Evolutionary conservation across 2,888 invertebrate genomes (phyloP).

Genomic region (Scelioninae gen. 1): DNA sequence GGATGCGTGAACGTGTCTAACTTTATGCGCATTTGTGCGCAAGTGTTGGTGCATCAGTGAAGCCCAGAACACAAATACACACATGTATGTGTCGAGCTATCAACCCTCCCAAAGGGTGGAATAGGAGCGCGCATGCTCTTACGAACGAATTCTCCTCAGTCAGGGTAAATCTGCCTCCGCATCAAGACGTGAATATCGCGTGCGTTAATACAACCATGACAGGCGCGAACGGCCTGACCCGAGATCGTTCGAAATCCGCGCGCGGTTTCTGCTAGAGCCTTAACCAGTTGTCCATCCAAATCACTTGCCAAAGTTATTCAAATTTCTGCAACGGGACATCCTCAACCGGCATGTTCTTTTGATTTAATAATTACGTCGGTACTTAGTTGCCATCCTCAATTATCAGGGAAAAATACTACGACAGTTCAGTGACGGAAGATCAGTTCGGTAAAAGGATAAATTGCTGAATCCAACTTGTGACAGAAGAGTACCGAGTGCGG

Average conservation of each 20-base stretch:
- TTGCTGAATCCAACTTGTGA: too few species aligned
- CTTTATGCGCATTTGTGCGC: constrained; percentile 67
- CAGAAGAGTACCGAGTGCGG: constrained; percentile 1
- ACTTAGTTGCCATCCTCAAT: too few species aligned
- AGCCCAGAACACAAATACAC: constrained; percentile 22
- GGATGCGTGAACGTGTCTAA: constrained; percentile 68
- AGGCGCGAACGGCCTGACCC: constrained; percentile 48
- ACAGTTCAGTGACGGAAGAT: too few species aligned
- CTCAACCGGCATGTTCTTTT: too few species aligned
- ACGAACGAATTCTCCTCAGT: constrained; percentile 82
- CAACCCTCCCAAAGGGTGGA: constrained; percentile 76
- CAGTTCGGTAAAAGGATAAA: too few species aligned
- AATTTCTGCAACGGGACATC: too few species aligned
- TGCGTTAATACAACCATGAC: constrained; percentile 75
- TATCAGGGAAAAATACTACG: too few species aligned
- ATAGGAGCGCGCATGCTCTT: constrained; percentile 83
- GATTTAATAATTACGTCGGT: too few species aligned
- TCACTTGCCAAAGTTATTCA: neutral
- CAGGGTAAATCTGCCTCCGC: constrained; percentile 82
- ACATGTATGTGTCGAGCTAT: constrained; percentile 60
- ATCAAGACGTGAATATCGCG: constrained; percentile 81
- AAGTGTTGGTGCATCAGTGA: constrained; percentile 49
- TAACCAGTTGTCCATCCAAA: neutral
- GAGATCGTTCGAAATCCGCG: constrained; percentile 25
- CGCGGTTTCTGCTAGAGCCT: constrained; percentile 12